Base-by-base conservation (phyloP, 2,888 invertebrate species). In the Campoletis raptor region DNA sequence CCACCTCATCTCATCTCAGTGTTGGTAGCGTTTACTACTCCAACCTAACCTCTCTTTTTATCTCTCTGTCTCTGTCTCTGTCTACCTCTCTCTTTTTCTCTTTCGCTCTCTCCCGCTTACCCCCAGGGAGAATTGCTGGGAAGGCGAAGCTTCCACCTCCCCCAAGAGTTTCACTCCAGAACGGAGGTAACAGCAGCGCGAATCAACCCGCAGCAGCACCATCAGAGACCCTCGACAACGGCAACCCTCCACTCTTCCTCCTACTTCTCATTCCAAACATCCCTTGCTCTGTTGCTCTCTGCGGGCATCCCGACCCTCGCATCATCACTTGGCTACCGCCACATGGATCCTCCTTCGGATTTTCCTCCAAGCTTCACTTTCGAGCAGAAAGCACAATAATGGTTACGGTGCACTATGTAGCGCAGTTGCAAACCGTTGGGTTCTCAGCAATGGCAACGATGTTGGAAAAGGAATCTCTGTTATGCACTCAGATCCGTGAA, bases 41-140 rank as follows among this genome's bases (percentile, higher is more conserved):
- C 81, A 18, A 69, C 15, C 69, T 42, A 77, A 69, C 67, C 64
- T 76, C 67, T 8, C 48, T 74, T 61, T 73, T 61, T 57, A 57
- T 30, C 89, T 66, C 85, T 88, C 88, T 69, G 83, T 82, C 81
- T 72, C 87, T 89, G 80, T 52, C 88, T 87, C 88, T 83, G 89
- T 87, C 83, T 21, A 18, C 36, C 10, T 76, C 64, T 48, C 45
- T 37, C 45, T 81, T 78, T 72, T 87, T 89, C 85, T 57, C 88
- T 87, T 87, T 85, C 90, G 85, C 83, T 30, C 57, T 57, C 24
- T 37, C 57, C 15, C 21, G 54, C 37, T 42, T 24, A 77, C 40
- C 86, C 83, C 78, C 54, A 61, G 78, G 42, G 81, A 52, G 81
- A 76, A 57, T 69, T 48, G 54, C 70, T 73, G 36, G 42, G 9